These are phyloP conservation scores for Abscondita cerata DNA, from an alignment of 2,888 invertebrate species.

Conservation along the genomic window DNA sequence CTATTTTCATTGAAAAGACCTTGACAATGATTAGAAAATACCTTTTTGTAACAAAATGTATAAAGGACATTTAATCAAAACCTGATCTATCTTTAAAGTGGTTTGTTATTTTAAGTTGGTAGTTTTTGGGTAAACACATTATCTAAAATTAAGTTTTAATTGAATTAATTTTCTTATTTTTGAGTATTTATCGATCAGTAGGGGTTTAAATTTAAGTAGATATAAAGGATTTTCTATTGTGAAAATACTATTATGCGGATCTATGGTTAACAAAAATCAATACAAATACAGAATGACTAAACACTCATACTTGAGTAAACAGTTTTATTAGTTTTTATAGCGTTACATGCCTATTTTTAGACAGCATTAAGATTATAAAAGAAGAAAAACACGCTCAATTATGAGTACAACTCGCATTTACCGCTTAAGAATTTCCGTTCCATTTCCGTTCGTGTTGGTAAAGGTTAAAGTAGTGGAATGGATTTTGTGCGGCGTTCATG, in stretches of 20 bases:
- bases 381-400: constrained; percentile 12
- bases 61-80: too few relatives aligned
- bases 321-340: constrained; percentile 15
- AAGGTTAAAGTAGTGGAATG: constrained; percentile 13
- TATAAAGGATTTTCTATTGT: too few relatives aligned
- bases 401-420: constrained; percentile 12
- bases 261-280: constrained; percentile 15
- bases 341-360: constrained; percentile 17
- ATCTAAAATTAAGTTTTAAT: neutral
- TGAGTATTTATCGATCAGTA: too few relatives aligned
- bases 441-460: constrained; percentile 19
- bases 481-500: neutral
- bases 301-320: constrained; percentile 17
- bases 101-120: neutral
- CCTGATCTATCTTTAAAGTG: too few relatives aligned
- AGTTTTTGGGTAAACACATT: neutral
- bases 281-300: neutral
- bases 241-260: constrained; percentile 4
- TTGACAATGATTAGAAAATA: too few relatives aligned
- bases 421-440: constrained; percentile 29
- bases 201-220: too few relatives aligned
- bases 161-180: constrained; percentile 4
- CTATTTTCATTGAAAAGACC: too few relatives aligned
- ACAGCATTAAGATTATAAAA: constrained; percentile 10
- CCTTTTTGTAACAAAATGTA: too few relatives aligned